Evolutionary conservation across 2,888 invertebrate genomes (phyloP), one percentile per base, ranked within the genome.

Genomic region (Drosophila mayaguana): DNA sequence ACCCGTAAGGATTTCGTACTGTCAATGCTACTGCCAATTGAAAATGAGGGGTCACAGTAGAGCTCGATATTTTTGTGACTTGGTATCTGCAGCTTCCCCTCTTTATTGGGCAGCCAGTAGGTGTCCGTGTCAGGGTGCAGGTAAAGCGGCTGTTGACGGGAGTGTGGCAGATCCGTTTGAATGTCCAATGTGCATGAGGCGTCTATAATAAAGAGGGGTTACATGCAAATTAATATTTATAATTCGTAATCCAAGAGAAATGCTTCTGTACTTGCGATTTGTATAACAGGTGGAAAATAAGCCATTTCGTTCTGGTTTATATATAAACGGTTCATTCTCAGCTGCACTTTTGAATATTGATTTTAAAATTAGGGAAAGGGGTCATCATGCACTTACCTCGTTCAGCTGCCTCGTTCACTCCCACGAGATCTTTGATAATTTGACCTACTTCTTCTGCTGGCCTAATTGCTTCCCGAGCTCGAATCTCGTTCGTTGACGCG

Each of bases 141-240:
- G 78, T 94, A 94, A 6, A 96, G 92, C 0, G 95, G 95, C 85
- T 95, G 95, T 0, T 94, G 93, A 81, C 95, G 94, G 0, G 94
- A 94, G 55, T 94, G 93, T 0, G 88, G 88, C 18, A 92, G 73
- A 63, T 92, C 91, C 45, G 73, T 70, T 64, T 89, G 84, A 4
- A 91, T 59, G 51, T 92, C 79, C 66, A 92, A 53, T 9, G 43
- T 43, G 59, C 92, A 92, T 14, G 88, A 80, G 0, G 72, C 63
- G 6, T 57, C 78, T 72, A 28, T 2, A 50, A 40, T 38, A 12
- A 8, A 56, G 22, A 0, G 14, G 16, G 25, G 4, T 22, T 7
- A 7, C 7, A 22, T 40, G 2, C 5, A 11, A 3, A 2, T 16
- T 5, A 20, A 5, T 20, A 42, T 42, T 18, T 20, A 3, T 2